Evolutionary conservation across 2,797 vertebrate genomes (phyloP).

Genomic region (Brachyrhaphis roseni): DNA sequence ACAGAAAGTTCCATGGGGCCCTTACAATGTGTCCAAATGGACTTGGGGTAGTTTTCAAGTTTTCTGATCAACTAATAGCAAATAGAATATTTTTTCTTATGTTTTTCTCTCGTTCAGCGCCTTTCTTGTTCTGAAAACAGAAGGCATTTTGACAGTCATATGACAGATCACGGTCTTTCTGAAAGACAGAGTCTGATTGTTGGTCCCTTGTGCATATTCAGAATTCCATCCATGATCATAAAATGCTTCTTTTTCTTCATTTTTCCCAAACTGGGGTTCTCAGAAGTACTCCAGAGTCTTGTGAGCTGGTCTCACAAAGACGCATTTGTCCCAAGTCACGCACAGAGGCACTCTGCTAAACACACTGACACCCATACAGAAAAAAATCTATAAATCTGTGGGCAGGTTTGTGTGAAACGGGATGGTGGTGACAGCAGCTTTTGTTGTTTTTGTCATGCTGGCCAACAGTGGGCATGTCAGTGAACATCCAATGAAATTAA

Average conservation of each 20-base stretch:
- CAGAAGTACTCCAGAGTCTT: slow-evolving; percentile 46
- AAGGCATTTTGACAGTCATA: slow-evolving; percentile 58
- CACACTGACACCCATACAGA: slow-evolving; percentile 58
- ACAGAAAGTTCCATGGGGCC: background rate
- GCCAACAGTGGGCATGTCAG: slow-evolving; percentile 14
- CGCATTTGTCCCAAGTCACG: slow-evolving; percentile 55
- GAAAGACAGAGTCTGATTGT: slow-evolving; percentile 73
- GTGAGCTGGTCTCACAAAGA: slow-evolving; percentile 65
- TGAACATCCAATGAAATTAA: slow-evolving; percentile 11
- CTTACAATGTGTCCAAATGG: background rate
- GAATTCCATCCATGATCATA: slow-evolving; percentile 65
- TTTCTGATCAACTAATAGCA: background rate
- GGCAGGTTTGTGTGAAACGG: slow-evolving; percentile 52
- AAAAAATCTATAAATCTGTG: slow-evolving; percentile 53
- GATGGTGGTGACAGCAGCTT: slow-evolving; percentile 18
- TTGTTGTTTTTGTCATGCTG: slow-evolving; percentile 37
- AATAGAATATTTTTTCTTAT: slow-evolving; percentile 18
- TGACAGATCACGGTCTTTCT: slow-evolving; percentile 47
- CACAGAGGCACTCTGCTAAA: slow-evolving; percentile 51
- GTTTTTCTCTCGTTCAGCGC: slow-evolving; percentile 21
- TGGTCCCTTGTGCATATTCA: slow-evolving; percentile 65
- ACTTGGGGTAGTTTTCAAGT: background rate
- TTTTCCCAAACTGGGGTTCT: slow-evolving; percentile 51
- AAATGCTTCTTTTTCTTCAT: slow-evolving; percentile 56
- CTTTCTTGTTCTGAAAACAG: slow-evolving; percentile 36